Base-by-base conservation (phyloP, 2,888 invertebrate genomes). In the Antheraea yamamai region DNA sequence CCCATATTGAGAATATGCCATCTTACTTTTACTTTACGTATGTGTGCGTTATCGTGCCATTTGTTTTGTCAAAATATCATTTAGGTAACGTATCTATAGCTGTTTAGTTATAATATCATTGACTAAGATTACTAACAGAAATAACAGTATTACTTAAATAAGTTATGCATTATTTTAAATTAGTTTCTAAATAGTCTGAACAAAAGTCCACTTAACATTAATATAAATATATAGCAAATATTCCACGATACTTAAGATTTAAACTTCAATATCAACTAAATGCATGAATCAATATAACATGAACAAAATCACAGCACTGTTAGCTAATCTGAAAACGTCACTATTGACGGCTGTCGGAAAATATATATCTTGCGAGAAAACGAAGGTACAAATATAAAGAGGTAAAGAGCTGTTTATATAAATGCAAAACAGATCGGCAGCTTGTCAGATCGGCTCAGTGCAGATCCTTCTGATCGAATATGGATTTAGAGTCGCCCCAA, bases 371-470 rank as follows among this genome's bases (percentile, higher is more conserved):
- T 82, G 80, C 82, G 79, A 83, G 82, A 83, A 84, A 83, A 81
- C 89, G 85, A 70, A 39, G 39, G 35, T 88, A 77, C 78, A 79
- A 76, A 90, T 91, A 91, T 91, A 90, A 90, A 74, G 88, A 92
- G 90, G 91, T 91, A 88, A 84, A 89, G 89, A 91, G 91, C 90
- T 94, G 93, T 95, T 95, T 95, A 95, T 95, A 93, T 95, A 95
- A 94, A 95, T 94, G 95, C 95, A 95, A 95, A 95, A 90, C 92
- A 94, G 95, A 91, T 93, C 93, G 91, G 91, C 90, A 91, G 92
- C 93, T 94, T 95, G 95, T 95, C 95, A 94, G 91, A 90, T 93
- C 92, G 92, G 91, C 92, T 95, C 93, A 93, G 91, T 87, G 90
- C 88, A 90, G 91, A 92, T 90, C 89, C 91, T 88, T 83, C 89